Evolutionary conservation across 2,797 vertebrate species (phyloP), one percentile per base, ranked within the genome.

Genomic region (Sebastes matsubarae): DNA sequence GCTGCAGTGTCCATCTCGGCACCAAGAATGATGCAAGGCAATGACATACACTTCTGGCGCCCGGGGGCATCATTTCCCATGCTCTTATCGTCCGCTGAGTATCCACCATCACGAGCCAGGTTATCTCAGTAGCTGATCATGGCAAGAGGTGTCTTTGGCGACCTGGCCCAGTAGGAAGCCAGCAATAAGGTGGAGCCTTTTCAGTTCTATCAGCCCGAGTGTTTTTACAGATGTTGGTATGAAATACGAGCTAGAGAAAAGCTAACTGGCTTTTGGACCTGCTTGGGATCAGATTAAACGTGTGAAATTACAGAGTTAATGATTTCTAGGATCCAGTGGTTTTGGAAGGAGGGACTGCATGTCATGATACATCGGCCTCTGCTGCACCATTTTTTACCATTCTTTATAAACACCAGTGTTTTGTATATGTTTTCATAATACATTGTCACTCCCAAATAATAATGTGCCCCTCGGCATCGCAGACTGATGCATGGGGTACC

Each of bases 11-110:
- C 83, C 86, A 76, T 87, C 78, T 82, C 50, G 4, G 67, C 59
- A 60, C 55, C 68, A 38, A 61, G 66, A 82, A 72, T 90, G 89
- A 94, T 82, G 91, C 86, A 90, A 91, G 70, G 70, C 75, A 13
- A 36, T 66, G 87, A 88, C 90, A 93, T 75, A 76, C 72, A 64
- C 68, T 78, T 70, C 32, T 82, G 75, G 34, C 70, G 57, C 81
- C 82, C 9, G 5, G 8, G 68, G 81, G 85, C 66, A 52, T 84
- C 29, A 27, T 89, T 90, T 87, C 70, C 78, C 72, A 63, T 81
- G 57, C 70, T 79, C 79, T 82, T 75, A 81, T 82, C 81, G 20
- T 72, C 65, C 6, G 18, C 61, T 75, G 65, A 69, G 57, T 36
- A 63, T 46, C 55, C 32, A 30, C 14, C 75, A 70, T 84, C 79